Evolutionary conservation across 2,888 invertebrate genomes (phyloP), one percentile per base, ranked within the genome.

Genomic region (Amblyjoppa fuscipennis): DNA sequence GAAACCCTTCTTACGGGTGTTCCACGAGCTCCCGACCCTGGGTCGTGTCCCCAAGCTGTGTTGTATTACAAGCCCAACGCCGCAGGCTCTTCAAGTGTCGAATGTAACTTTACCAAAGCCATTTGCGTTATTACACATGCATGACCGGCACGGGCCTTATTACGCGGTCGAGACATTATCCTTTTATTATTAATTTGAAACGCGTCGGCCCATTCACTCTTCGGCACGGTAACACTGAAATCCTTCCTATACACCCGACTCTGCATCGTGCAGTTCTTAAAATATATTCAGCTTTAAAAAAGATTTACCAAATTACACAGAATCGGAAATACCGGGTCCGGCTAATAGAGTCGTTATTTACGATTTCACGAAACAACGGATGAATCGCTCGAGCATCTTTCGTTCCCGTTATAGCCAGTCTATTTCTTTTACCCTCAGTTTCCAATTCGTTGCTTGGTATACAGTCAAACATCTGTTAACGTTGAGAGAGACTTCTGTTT

Each of bases 21-120:
- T 28, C 59, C 59, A 59, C 59, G 28, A 59, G 59, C 9, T 20
- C 28, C 61, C 75, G 75, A 75, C 64, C 61, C 25, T 28, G 31
- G 75, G 28, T 20, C 59, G 59, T 64, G 61, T 75, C 75, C 59
- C 3, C 45, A 49, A 59, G 11, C 28, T 25, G 59, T 25, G 28
- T 28, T 59, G 28, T 59, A 28, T 59, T 59, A 59, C 59, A 59
- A 56, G 25, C 28, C 25, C 59, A 28, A 28, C 59, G 38, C 76
- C n/a, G 34, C 20, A 5, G 76, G n/a, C 34, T 64, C 64, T 13
- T 49, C 4, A 1, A 53, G 76, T 66, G 76, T 76, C 64, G 66
- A 76, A 66, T 66, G 76, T 76, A 51, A 76, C 66, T 66, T 76
- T 66, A 76, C 76, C 16, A 76, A 76, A 76, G 34, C 76, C 53